Evolutionary conservation across 2,797 vertebrate genomes (phyloP), one percentile per base, ranked within the genome.

Genomic region (Cottoperca gobio): DNA sequence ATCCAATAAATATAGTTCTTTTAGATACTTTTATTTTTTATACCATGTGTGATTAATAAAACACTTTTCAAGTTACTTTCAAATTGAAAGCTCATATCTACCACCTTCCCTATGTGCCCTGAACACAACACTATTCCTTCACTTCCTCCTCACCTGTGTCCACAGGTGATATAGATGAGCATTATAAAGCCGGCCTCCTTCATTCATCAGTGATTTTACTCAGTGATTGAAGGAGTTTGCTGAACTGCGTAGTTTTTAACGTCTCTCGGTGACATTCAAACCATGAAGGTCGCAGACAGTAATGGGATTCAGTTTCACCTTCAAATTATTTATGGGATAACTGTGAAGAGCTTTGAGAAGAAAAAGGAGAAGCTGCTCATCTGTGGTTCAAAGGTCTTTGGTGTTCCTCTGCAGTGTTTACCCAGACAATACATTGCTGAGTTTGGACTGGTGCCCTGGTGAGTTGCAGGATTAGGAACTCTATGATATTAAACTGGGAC

Each of bases 371-470:
- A 71, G 24, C 39, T 81, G 48, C 53, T 65, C 12, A 6, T 88
- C 11, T 17, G 79, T 73, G 84, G 95, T 79, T 79, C 92, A 6
- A 97, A 95, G 90, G 43, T 95, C 67, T 98, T 97, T 86, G 96
- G 97, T 58, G 83, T 95, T 54, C 79, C 95, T 78, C 90, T 97
- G 86, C 92, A 94, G 70, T 90, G 82, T 0, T 68, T 97, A 45
- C 90, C 94, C 0, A 92, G 95, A 28, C 80, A 82, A 23, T 84
- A 93, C 81, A 90, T 96, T 42, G 93, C 95, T 73, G 95, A 95
- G 73, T 97, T 96, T 89, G 97, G 96, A 70, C 91, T 92, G 26
- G 91, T 98, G 80, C 97, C 97, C 17, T 94, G 95, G 97, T 97
- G 91, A 95, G 92, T 83, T 4, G 26, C n/a, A 33, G 35, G 2